Percentiles rank a stretch among this genome's conserved stretches.
These are phyloP conservation scores for Nasonia longicornis DNA, from an alignment of 1,140 invertebrate genomes.

Conservation along the genomic window DNA sequence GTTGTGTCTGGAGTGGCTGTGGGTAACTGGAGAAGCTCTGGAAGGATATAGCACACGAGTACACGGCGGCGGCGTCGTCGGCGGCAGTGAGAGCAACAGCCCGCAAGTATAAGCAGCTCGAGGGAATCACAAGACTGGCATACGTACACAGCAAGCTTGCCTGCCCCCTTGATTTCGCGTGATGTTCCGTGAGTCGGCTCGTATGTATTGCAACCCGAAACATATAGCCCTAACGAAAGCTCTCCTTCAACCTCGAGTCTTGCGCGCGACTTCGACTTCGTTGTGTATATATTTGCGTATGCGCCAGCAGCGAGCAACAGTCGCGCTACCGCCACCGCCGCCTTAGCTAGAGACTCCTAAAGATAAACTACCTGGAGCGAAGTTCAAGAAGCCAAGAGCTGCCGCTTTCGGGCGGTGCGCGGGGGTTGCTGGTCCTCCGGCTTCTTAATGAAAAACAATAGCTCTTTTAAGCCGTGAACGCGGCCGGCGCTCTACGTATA, in stretches of 20 bases:
- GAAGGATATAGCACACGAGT: not conserved
- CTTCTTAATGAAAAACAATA: slow-evolving; percentile 31
- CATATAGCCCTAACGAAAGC: not conserved
- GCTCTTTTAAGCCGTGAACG: slow-evolving; percentile 2
- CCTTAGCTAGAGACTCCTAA: not conserved
- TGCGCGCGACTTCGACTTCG: not conserved
- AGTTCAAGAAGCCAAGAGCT: slow-evolving; percentile 8
- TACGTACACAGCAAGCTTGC: not conserved
- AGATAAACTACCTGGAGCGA: slow-evolving; percentile 15
- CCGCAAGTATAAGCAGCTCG: not conserved
- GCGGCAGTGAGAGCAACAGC: not conserved
- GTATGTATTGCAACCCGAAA: not conserved
- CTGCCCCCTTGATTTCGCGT: not conserved
- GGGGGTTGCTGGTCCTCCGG: not conserved
- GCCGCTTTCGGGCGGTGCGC: not conserved
- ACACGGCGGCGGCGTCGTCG: no score
- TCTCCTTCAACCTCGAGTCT: not conserved
- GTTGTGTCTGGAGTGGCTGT: not conserved
- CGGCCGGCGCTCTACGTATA: no score
- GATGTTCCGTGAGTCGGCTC: not conserved
- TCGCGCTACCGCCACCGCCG: not conserved
- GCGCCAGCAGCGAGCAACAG: not conserved
- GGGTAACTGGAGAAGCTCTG: not conserved
- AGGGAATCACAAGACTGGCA: not conserved
- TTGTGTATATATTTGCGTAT: slow-evolving; percentile 4